phyloP scores from a whole-genome alignment of 2,797 vertebrate species.

The Orestias chungarensis region DNA sequence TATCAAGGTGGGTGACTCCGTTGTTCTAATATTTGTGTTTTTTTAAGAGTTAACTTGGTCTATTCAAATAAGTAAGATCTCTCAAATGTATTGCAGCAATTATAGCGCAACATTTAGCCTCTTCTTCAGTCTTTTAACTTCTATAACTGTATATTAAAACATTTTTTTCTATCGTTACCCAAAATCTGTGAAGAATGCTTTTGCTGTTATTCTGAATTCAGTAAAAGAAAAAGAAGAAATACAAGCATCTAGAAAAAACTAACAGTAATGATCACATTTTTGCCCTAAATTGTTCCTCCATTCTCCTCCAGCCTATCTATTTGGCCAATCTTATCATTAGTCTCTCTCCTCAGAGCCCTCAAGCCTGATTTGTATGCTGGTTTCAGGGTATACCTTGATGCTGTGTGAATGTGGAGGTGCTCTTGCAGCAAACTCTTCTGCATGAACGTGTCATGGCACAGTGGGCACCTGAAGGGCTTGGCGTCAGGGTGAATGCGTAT shows the following conservation, averaged over 20 bases:
- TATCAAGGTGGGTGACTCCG: too few species aligned
- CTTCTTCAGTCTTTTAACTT: too few species aligned
- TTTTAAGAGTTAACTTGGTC: too few species aligned
- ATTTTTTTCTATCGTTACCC: too few species aligned
- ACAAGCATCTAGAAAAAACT: background rate
- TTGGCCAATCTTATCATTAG: slow-evolving; percentile 61
- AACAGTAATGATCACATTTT: background rate
- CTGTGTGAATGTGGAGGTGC: slow-evolving; percentile 74
- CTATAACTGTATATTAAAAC: too few species aligned
- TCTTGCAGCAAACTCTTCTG: slow-evolving; percentile 72
- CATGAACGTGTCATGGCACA: slow-evolving; percentile 75
- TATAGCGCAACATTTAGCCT: too few species aligned
- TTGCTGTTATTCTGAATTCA: too few species aligned
- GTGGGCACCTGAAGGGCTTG: slow-evolving; percentile 75
- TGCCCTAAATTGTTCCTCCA: background rate
- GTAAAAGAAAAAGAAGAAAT: background rate
- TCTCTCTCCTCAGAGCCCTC: slow-evolving; percentile 66
- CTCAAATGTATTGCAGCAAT: too few species aligned
- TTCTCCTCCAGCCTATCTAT: slow-evolving; percentile 59
- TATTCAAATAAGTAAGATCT: too few species aligned
- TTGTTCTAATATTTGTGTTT: too few species aligned
- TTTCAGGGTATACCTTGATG: slow-evolving; percentile 54
- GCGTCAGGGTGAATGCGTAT: slow-evolving; percentile 61
- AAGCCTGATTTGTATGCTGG: slow-evolving; percentile 56
- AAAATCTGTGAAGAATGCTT: too few species aligned